Conservation (phyloP, 2,888 invertebrate genomes). For the Agrotis ipsilon region DNA sequence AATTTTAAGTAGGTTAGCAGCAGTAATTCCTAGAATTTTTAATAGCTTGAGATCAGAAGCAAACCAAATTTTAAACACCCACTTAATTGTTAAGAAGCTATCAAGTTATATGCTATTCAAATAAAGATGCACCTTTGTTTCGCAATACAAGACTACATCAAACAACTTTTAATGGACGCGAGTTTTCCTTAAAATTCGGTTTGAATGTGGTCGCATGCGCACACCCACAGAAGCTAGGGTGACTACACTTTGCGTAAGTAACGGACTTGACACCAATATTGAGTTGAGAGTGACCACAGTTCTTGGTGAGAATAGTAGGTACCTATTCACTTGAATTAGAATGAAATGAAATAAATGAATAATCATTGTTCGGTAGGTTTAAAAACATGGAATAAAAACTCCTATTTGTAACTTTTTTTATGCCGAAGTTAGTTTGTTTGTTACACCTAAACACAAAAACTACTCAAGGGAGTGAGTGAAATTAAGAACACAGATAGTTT, state of each 20-base stretch:
- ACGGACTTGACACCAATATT: constrained; percentile 45
- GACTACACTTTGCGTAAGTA: constrained; percentile 40
- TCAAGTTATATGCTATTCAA: constrained; percentile 36
- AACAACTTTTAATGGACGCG: constrained; percentile 39
- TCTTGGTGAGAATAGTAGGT: constrained; percentile 7
- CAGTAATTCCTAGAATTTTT: neutral
- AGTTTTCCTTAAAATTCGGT: constrained; percentile 61
- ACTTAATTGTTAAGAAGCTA: constrained; percentile 20
- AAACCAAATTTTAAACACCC: neutral
- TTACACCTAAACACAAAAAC: neutral
- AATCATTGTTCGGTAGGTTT: too few relatives aligned
- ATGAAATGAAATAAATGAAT: neutral
- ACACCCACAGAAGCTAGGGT: constrained; percentile 28
- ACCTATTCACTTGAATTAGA: neutral
- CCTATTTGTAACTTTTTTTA: neutral
- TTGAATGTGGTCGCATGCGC: constrained; percentile 53
- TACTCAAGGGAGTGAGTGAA: neutral
- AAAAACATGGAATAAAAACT: too few relatives aligned
- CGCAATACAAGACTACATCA: constrained; percentile 54
- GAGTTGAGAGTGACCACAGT: constrained; percentile 26
- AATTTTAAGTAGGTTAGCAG: neutral
- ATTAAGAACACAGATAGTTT: neutral
- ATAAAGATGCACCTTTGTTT: constrained; percentile 41
- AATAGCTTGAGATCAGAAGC: constrained; percentile 23
- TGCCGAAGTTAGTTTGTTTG: neutral